Base-by-base conservation (phyloP, 1,140 invertebrate species). In the Diabrotica undecimpunctata region DNA sequence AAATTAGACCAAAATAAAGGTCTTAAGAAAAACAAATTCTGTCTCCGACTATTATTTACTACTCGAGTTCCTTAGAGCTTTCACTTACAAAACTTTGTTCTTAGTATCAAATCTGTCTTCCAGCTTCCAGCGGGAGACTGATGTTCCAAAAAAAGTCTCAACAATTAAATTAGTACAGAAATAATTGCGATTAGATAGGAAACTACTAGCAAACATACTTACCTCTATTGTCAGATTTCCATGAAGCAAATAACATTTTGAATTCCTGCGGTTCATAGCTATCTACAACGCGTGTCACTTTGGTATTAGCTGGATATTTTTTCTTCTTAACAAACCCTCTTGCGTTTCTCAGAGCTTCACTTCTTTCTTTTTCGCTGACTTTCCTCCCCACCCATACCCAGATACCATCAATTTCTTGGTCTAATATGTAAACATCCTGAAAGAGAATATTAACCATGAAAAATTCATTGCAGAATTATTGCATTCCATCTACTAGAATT, bases 301-400 rank as follows among this genome's bases (percentile, higher is more conserved):
- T 87, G 0, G 90, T 90, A 61, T 83, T 79, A 13, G 84, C 84
- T 0, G 87, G 84, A 76, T 95, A 93, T 35, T 88, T 88, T 73
- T 95, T 95, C 76, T 96, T 95, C 56, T 91, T 91, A 0, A 94
- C 88, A 75, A 96, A 94, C 0, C 94, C 93, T 14, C 95, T 84
- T 7, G 89, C 90, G 76, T 94, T 94, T 70, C 91, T 84, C 79
- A 96, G 88, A 0, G 91, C 91, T 80, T 89, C 92, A 25, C 83
- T 82, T 68, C 88, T 84, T 78, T 90, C 92, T 69, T 86, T 88
- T 41, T 80, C 81, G 55, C 81, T 86, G 50, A 90, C 86, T 68
- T 86, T 80, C 75, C 85, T 86, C 0, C 95, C 95, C 7, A 95
- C 89, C 95, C 95, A 98, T 2, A 94, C 89, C 94, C 95, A 97